These are phyloP conservation scores for Phrynocephalus versicolor DNA, from an alignment of 2,113 vertebrate genomes.

Conservation along the genomic window DNA sequence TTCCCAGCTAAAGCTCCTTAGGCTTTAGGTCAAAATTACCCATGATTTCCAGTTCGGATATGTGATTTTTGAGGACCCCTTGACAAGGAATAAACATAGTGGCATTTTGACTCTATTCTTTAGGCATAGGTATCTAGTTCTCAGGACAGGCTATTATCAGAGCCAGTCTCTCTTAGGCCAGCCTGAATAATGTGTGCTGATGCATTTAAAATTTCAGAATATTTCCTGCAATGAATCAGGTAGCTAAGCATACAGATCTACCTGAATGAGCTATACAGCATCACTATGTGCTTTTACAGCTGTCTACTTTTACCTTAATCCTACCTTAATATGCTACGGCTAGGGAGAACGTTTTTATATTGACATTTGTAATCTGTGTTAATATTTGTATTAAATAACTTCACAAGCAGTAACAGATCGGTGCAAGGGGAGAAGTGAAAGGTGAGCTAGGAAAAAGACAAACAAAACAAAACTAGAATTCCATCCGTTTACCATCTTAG, in stretches of 20 bases:
- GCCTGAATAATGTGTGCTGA: neutral
- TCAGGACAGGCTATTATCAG: neutral
- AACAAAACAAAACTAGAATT: neutral
- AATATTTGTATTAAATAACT: neutral
- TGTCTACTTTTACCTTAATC: neutral
- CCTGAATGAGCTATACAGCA: neutral
- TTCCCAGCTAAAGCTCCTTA: no score
- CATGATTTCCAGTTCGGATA: neutral
- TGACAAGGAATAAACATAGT: no score
- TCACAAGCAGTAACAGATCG: slow-evolving; percentile 21
- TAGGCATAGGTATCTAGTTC: neutral
- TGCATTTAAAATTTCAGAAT: neutral
- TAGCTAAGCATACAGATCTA: neutral
- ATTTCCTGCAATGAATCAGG: no score
- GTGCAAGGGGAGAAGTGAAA: neutral
- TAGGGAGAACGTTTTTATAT: neutral
- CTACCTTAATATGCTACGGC: neutral
- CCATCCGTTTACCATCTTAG: neutral
- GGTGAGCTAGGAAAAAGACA: slow-evolving; percentile 15
- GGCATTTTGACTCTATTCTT: neutral
- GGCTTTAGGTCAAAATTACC: neutral
- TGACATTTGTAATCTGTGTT: neutral
- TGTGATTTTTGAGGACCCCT: neutral
- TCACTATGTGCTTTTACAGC: neutral
- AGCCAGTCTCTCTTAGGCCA: neutral